Conservation (phyloP, 1,140 invertebrate genomes). For the Berghia stephanieae region DNA sequence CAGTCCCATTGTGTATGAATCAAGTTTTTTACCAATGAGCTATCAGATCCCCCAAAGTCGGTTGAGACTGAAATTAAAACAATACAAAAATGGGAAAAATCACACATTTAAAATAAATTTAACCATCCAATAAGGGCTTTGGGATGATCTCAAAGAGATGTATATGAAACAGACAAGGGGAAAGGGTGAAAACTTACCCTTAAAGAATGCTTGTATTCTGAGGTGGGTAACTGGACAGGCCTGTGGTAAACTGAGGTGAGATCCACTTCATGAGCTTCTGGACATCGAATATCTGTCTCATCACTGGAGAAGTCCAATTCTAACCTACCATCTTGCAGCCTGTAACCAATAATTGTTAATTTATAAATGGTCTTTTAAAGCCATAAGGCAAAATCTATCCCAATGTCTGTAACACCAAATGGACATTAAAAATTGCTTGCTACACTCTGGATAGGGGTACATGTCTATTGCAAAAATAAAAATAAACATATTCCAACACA, state of each 20-base stretch:
- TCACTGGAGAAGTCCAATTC: slow-evolving; percentile 62
- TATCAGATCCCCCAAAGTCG: too few species aligned
- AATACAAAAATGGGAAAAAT: too few species aligned
- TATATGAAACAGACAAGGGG: background rate
- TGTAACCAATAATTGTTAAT: slow-evolving; percentile 27
- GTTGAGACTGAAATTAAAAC: too few species aligned
- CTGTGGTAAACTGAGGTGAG: slow-evolving; percentile 46
- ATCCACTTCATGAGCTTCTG: slow-evolving; percentile 57
- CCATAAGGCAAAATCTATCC: too few species aligned
- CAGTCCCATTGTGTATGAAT: too few species aligned
- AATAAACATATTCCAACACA: too few species aligned
- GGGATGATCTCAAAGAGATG: background rate
- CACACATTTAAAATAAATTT: background rate
- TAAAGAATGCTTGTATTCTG: slow-evolving; percentile 55
- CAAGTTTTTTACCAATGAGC: too few species aligned
- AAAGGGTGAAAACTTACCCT: slow-evolving; percentile 50
- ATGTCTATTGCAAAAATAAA: too few species aligned
- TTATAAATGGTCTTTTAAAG: slow-evolving; percentile 28
- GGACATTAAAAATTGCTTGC: too few species aligned
- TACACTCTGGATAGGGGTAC: too few species aligned
- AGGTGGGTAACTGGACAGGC: slow-evolving; percentile 45
- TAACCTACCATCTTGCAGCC: slow-evolving; percentile 41
- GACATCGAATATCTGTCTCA: slow-evolving; percentile 56
- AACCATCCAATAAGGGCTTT: background rate
- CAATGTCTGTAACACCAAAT: too few species aligned